Conservation (phyloP, 1,140 invertebrate species). For the Rhopalosiphum padi region DNA sequence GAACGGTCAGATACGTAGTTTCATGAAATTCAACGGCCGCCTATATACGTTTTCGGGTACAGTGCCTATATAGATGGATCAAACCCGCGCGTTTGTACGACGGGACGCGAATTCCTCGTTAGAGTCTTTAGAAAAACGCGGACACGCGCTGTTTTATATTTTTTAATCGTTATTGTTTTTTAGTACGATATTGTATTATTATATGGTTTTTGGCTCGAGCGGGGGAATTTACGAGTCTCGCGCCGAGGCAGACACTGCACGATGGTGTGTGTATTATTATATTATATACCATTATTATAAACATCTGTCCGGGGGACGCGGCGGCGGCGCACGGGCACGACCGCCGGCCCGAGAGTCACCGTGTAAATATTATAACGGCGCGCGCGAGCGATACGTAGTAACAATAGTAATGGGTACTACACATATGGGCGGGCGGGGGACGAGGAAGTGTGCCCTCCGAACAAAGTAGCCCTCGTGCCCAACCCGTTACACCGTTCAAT, state of each 20-base stretch:
- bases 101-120: background rate
- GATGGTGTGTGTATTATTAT: background rate
- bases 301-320: constrained; percentile 34
- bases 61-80: background rate
- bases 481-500: constrained; percentile 42
- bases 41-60: too few relatives aligned
- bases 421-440: background rate
- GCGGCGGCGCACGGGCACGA: constrained; percentile 23
- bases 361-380: background rate
- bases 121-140: background rate
- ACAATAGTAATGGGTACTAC: constrained; percentile 12
- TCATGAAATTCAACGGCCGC: background rate
- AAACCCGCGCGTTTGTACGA: background rate
- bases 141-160: background rate
- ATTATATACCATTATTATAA: constrained; percentile 4
- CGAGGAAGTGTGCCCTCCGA: constrained; percentile 44
- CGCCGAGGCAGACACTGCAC: background rate
- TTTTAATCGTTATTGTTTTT: background rate
- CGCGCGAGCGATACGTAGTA: background rate
- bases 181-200: background rate
- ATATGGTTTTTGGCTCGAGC: background rate
- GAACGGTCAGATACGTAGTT: background rate
- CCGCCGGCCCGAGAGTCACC: background rate
- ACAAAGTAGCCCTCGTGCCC: constrained; percentile 54
- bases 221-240: background rate